phyloP scores from a whole-genome alignment of 2,888 invertebrate genomes.

The Spodoptera picta region DNA sequence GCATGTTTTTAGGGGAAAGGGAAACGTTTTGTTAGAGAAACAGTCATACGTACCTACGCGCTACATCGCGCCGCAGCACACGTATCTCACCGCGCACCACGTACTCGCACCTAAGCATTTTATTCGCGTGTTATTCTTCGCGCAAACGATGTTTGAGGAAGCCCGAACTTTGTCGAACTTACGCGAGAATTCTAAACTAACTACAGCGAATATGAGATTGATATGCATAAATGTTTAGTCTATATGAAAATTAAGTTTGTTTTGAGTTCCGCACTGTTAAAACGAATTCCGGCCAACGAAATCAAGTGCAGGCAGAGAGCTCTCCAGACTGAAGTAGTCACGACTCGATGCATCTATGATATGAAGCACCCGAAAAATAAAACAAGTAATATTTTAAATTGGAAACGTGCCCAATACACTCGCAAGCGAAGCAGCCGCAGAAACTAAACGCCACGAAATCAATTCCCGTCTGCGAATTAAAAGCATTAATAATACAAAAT shows the following conservation, averaged over 20 bases:
- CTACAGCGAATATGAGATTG: slow-evolving; percentile 38
- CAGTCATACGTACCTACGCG: slow-evolving; percentile 31
- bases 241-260: slow-evolving; percentile 42
- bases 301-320: slow-evolving; percentile 10
- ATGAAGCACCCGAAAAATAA: slow-evolving; percentile 30
- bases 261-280: slow-evolving; percentile 5
- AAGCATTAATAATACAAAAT: slow-evolving; percentile 88
- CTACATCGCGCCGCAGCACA: too few species aligned
- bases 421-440: slow-evolving; percentile 31
- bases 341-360: slow-evolving; percentile 16
- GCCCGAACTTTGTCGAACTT: slow-evolving; percentile 41
- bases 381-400: slow-evolving; percentile 30
- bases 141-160: slow-evolving; percentile 48
- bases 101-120: slow-evolving; percentile 34
- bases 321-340: slow-evolving; percentile 18
- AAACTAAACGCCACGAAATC: slow-evolving; percentile 67
- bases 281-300: slow-evolving; percentile 13
- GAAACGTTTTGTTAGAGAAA: slow-evolving; percentile 38
- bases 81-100: too few species aligned
- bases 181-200: slow-evolving; percentile 40
- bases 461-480: slow-evolving; percentile 80
- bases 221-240: slow-evolving; percentile 50
- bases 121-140: slow-evolving; percentile 49
- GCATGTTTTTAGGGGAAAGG: slow-evolving; percentile 53
- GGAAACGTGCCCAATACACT: slow-evolving; percentile 37